These are phyloP conservation scores for Drosophila recens DNA, from an alignment of 2,888 invertebrate species.

Conservation along the genomic window DNA sequence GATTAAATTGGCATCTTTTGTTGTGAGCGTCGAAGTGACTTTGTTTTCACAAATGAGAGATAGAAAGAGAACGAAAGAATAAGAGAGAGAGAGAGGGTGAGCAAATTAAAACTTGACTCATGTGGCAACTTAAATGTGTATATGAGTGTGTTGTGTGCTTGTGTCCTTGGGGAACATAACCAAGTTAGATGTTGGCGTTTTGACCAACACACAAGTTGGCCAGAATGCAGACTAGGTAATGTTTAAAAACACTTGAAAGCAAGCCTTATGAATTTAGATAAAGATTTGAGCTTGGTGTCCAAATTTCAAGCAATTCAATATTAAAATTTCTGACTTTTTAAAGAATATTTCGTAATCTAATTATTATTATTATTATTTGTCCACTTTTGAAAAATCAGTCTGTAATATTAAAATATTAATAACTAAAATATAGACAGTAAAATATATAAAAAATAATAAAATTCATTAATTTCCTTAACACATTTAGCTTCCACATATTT, in stretches of 20 bases:
- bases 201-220: conserved; percentile 25
- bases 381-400: too few species aligned
- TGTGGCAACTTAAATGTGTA: conserved; percentile 31
- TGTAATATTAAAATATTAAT: too few species aligned
- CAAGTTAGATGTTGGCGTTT: conserved; percentile 27
- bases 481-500: neutral
- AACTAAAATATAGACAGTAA: neutral
- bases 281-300: too few species aligned
- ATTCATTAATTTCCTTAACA: too few species aligned
- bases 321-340: too few species aligned
- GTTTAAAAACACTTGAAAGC: conserved; percentile 24
- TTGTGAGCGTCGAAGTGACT: conserved; percentile 74
- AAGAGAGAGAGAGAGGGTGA: conserved; percentile 36
- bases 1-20: conserved; percentile 84
- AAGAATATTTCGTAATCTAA: too few species aligned
- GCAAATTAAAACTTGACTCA: conserved; percentile 76
- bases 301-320: too few species aligned
- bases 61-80: conserved; percentile 5
- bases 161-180: conserved; percentile 50
- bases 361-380: too few species aligned
- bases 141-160: conserved; percentile 25
- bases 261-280: neutral
- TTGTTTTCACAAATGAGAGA: conserved; percentile 71
- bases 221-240: conserved; percentile 23
- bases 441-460: too few species aligned